Base-by-base conservation (phyloP, 1,140 invertebrate genomes). In the Megalopta genalis region DNA sequence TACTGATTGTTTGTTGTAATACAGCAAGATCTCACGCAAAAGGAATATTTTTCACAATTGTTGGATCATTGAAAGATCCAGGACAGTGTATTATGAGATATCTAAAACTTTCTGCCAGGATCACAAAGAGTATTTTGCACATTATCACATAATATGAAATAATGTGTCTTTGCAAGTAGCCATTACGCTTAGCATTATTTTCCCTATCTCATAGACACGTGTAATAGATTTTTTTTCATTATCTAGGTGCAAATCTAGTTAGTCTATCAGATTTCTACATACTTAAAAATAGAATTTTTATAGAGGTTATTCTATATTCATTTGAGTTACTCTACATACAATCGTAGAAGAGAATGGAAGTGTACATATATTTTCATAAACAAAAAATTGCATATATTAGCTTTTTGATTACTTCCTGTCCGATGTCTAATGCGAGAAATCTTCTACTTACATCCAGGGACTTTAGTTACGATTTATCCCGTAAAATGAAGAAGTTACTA, bases 21-120 rank as follows among this genome's bases (percentile, higher is more conserved):
- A 23, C 27, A 63, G 25, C 42, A 64, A 69, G 46, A 71, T 54
- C n/a, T 42, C n/a, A 37, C 42, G n/a, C n/a, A 63, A 71, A 68
- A 77, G 52, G 59, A 77, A 42, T 77, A 42, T 77, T 71, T 52
- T 68, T 39, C 14, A n/a, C 42, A 71, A 77, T 63, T 52, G 18
- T 21, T 32, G 25, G 46, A 68, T 68, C 46, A 52, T 25, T 39
- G 25, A 27, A 16, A 23, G 52, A 49, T 60, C 42, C 23, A 32
- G 21, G n/a, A 68, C 21, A 37, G 54, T 18, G n/a, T 60, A 54
- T 46, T 46, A 27, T 69, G 37, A 49, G 9, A 60, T 69, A 49
- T 69, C 2, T 25, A 57, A 76, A 60, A 46, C 21, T n/a, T 32
- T 9, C 42, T 18, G 16, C 25, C 42, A 69, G 21, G 12, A 60